Evolutionary conservation across 2,113 vertebrate genomes (phyloP).

Genomic region (Rhinopomastus cyanomelas): DNA sequence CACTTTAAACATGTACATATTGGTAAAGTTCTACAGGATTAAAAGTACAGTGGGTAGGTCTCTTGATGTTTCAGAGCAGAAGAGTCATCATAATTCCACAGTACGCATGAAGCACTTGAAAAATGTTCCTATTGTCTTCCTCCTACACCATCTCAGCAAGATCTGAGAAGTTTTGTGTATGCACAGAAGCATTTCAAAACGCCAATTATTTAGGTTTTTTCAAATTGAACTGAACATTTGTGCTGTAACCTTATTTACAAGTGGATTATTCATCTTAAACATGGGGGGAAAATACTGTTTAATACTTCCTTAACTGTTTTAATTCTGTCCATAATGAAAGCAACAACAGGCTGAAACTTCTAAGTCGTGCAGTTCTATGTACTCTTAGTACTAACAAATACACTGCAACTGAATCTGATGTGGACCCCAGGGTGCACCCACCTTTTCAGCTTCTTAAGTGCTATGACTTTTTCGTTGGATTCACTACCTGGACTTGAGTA

Average conservation of each 20-base stretch:
- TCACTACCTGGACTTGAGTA: not conserved
- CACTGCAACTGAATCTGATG: not conserved
- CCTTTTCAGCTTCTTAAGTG: not conserved
- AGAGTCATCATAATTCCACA: not conserved
- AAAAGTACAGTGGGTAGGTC: not conserved
- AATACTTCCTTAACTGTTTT: constrained; percentile 3
- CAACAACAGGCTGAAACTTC: not conserved
- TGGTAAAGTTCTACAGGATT: not conserved
- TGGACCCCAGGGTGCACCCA: not conserved
- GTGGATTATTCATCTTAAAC: not conserved
- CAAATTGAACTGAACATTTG: not conserved
- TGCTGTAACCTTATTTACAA: not conserved
- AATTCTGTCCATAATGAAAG: not conserved
- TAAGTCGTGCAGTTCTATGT: not conserved
- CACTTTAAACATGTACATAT: not conserved
- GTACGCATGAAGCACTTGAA: not conserved
- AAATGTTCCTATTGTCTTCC: not conserved
- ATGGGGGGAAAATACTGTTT: not conserved
- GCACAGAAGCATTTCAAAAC: not conserved
- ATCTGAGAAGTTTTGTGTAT: not conserved
- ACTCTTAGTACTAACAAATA: not conserved
- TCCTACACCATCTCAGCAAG: not conserved
- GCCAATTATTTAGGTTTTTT: not conserved
- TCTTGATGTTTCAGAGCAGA: not conserved
- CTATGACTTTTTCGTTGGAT: not conserved